Conservation (phyloP, 2,113 vertebrate species). For the Bungarus multicinctus region DNA sequence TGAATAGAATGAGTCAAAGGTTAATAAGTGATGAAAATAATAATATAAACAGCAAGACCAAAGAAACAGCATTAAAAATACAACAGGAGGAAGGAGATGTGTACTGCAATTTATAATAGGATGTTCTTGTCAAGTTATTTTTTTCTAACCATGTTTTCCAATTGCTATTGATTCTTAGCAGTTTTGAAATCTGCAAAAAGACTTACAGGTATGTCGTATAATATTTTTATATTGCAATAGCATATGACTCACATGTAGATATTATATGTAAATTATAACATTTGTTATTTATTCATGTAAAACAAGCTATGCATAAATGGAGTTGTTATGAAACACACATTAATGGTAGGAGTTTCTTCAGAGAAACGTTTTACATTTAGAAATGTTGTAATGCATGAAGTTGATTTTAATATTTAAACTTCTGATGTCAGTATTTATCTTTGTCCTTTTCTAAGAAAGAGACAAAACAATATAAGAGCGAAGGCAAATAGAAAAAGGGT, state of each 20-base stretch:
- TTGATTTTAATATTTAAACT: slow-evolving; percentile 7
- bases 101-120: neutral
- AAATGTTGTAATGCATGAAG: neutral
- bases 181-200: neutral
- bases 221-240: neutral
- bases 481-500: slow-evolving; percentile 16
- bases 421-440: slow-evolving; percentile 14
- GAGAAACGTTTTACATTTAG: neutral
- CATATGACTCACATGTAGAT: neutral
- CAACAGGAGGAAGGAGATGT: neutral
- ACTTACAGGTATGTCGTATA: neutral
- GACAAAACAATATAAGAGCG: neutral
- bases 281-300: neutral
- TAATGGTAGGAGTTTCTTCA: neutral
- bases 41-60: neutral
- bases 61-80: neutral
- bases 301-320: neutral
- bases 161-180: neutral
- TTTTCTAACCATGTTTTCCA: neutral
- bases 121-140: neutral
- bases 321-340: neutral
- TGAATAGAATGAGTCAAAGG: neutral
- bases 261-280: neutral
- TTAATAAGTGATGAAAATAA: slow-evolving; percentile 3
- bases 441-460: neutral